Evolutionary conservation across 2,888 invertebrate genomes (phyloP), one percentile per base, ranked within the genome.

Genomic region (Neoitamus cyanurus): DNA sequence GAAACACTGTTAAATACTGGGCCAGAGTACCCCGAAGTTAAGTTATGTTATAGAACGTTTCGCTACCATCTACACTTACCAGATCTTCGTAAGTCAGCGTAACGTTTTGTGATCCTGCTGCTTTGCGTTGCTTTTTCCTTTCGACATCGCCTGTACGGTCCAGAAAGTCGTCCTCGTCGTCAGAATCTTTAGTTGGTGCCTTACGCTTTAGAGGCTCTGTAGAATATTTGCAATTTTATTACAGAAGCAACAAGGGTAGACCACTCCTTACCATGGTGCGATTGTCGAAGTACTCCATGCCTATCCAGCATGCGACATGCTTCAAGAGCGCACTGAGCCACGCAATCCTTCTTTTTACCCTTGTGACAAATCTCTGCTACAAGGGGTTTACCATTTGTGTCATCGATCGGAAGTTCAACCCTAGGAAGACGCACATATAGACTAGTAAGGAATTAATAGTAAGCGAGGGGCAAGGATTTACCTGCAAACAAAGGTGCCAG

Each of bases 71-170:
- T 73, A 73, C 5, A 73, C n/a, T 73, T 13, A 95, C 95, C 92
- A 96, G 90, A 87, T 94, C 93, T 34, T 94, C 93, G 87, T 95
- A 95, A 0, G 95, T 95, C 58, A 93, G 88, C 0, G 93, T 91
- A 9, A 88, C 89, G 9, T 89, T 90, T 0, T 87, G 75, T 2
- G 86, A 86, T 0, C 87, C 86, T n/a, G 87, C 87, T 0, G 88
- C 82, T 84, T 98, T 93, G 85, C 94, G 93, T 88, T 94, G 93
- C 6, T 99, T 93, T 90, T 98, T 98, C 87, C 94, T 94, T 90
- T 98, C 98, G 28, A 99, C 94, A 84, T 95, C 94, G 1, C 99
- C 99, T 0, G 99, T 99, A 86, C 99, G 93, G 90, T 99, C 99
- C 83, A 98, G 93, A 92, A 96, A 99, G 28, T 96, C 96, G 90